Evolutionary conservation across 1,140 invertebrate species (phyloP).

Genomic region (Drosophila teissieri): DNA sequence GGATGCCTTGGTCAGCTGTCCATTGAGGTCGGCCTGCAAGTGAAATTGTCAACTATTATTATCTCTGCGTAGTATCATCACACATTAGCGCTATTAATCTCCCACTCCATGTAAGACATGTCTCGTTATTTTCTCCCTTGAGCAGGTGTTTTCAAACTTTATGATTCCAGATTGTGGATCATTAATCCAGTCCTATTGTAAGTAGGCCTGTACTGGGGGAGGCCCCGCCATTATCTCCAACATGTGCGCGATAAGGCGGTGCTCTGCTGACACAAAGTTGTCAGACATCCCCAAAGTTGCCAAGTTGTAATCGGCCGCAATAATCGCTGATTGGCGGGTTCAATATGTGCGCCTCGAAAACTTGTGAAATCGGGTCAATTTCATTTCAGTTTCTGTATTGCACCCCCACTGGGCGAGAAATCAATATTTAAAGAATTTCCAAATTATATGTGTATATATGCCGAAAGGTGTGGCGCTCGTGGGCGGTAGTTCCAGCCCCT

Average conservation of each 20-base stretch:
- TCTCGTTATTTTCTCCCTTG: not conserved
- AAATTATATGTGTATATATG: conserved; percentile 20
- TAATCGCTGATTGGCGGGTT: conserved; percentile 10
- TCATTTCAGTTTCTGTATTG: conserved; percentile 28
- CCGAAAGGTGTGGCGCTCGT: conserved; percentile 22
- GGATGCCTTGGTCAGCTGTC: conserved; percentile 90
- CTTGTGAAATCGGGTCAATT: conserved; percentile 13
- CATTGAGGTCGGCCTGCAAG: conserved; percentile 89
- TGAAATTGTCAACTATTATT: not conserved
- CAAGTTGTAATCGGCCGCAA: conserved; percentile 21
- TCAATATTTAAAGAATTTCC: conserved; percentile 26
- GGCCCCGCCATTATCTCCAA: conserved; percentile 13
- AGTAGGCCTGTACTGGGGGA: not conserved
- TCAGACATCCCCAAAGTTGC: conserved; percentile 29
- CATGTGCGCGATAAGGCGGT: conserved; percentile 17
- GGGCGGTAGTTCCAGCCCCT: conserved; percentile 9
- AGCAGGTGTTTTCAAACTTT: not conserved
- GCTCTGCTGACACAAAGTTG: conserved; percentile 17
- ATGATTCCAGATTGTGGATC: conserved; percentile 19
- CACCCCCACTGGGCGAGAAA: conserved; percentile 4
- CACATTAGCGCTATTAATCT: conserved; percentile 15
- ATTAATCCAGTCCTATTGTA: not conserved
- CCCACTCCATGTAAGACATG: conserved; percentile 4
- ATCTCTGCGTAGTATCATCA: not conserved
- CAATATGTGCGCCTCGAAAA: conserved; percentile 1